Conservation (phyloP, 2,797 vertebrate species). For the Chaunax sp. region DNA sequence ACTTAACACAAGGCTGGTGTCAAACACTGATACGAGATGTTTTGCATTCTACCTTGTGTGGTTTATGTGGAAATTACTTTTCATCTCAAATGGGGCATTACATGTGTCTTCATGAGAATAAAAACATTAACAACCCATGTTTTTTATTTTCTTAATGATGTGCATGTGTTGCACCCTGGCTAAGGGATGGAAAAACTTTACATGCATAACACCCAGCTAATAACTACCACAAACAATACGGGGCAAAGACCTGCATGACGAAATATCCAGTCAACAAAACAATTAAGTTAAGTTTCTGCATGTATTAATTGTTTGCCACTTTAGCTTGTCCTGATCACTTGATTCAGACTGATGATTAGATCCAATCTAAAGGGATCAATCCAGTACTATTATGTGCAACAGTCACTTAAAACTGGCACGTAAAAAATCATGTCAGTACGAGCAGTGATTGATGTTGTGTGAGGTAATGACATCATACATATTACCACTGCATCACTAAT, state of each 20-base stretch:
- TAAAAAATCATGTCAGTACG: not conserved
- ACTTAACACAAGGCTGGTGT: slow-evolving; percentile 2
- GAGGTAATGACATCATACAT: no score
- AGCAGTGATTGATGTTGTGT: slow-evolving; percentile 1
- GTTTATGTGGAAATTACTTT: not conserved
- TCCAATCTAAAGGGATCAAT: slow-evolving; percentile 1
- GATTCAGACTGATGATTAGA: slow-evolving; percentile 21
- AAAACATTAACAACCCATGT: slow-evolving; percentile 20
- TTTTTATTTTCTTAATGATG: slow-evolving; percentile 8
- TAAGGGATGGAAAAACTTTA: slow-evolving; percentile 19
- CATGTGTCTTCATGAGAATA: not conserved
- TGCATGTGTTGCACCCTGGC: slow-evolving; percentile 2
- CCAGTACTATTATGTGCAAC: no score
- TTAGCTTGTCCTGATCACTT: slow-evolving; percentile 3
- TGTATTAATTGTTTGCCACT: slow-evolving; percentile 19
- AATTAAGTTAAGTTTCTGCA: slow-evolving; percentile 31
- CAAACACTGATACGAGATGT: slow-evolving; percentile 14
- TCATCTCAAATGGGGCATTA: slow-evolving; percentile 6
- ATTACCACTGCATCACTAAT: not conserved
- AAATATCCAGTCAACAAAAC: slow-evolving; percentile 46
- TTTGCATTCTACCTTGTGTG: not conserved
- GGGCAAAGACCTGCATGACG: slow-evolving; percentile 25
- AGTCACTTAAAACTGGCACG: no score
- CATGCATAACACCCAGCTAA: slow-evolving; percentile 10
- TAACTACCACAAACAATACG: slow-evolving; percentile 20